A percentile compares a stretch with the other conserved stretches of the same genome.
phyloP scores from a whole-genome alignment of 2,113 vertebrate genomes.

The Tachuris rubrigastra region DNA sequence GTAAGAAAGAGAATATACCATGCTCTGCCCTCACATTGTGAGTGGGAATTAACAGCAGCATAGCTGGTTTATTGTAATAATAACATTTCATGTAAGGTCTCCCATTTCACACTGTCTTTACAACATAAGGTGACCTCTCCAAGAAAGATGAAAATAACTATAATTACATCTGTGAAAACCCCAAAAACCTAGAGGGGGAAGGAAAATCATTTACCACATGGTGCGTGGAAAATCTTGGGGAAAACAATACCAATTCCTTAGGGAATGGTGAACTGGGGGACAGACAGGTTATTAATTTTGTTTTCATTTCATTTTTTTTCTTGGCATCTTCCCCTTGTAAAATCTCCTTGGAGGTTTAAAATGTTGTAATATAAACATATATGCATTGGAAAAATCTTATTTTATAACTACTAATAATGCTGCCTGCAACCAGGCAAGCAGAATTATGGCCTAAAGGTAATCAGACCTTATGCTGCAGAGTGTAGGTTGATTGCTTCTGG shows the following conservation, averaged over 20 bases:
- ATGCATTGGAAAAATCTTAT: slow-evolving; percentile 21
- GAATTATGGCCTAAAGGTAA: not conserved
- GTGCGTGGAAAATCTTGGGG: slow-evolving; percentile 51
- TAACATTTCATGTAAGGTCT: slow-evolving; percentile 26
- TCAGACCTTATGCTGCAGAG: not conserved
- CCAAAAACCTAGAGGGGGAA: not conserved
- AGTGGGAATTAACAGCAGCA: not conserved
- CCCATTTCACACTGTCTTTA: slow-evolving; percentile 52
- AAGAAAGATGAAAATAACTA: slow-evolving; percentile 64
- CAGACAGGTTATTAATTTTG: not conserved
- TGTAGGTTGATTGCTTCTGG: not conserved
- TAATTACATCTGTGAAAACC: slow-evolving; percentile 61
- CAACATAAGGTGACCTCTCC: slow-evolving; percentile 42
- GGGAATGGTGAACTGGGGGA: not conserved
- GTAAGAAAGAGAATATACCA: not conserved
- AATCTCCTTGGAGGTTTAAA: not conserved
- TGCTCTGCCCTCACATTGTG: not conserved
- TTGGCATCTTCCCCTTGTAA: not conserved
- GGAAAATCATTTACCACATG: slow-evolving; percentile 44
- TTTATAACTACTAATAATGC: slow-evolving; percentile 49
- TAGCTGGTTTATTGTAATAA: not conserved
- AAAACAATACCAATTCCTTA: slow-evolving; percentile 25
- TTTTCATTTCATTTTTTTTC: slow-evolving; percentile 13
- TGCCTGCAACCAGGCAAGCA: not conserved
- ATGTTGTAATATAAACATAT: slow-evolving; percentile 5